phyloP scores from a whole-genome alignment of 1,140 invertebrate species.

The Amphibalanus amphitrite region DNA sequence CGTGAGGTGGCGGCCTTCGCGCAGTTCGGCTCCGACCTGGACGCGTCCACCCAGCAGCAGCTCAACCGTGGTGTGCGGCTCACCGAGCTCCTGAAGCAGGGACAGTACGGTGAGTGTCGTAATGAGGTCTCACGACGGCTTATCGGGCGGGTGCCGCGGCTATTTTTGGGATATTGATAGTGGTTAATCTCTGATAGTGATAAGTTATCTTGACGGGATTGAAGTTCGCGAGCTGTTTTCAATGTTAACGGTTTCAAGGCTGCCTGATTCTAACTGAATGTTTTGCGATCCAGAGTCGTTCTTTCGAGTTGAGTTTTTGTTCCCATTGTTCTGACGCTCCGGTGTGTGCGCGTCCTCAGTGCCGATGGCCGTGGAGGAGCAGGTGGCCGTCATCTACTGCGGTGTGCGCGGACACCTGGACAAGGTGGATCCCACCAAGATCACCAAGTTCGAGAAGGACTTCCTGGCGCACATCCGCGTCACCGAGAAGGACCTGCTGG shows the following conservation, averaged over 20 bases:
- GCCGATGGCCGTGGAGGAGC: slow-evolving; percentile 99
- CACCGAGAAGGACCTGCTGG: slow-evolving; percentile 66
- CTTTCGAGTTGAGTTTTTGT: too few relatives aligned
- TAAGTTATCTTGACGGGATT: too few relatives aligned
- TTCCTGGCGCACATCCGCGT: slow-evolving; percentile 80
- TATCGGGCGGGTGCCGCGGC: too few relatives aligned
- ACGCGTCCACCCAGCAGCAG: slow-evolving; percentile 96
- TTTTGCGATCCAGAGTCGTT: too few relatives aligned
- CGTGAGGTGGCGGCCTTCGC: slow-evolving; percentile 99
- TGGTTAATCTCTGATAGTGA: too few relatives aligned
- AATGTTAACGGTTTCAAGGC: too few relatives aligned
- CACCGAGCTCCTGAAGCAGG: slow-evolving; percentile 97
- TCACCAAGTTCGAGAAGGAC: slow-evolving; percentile 94
- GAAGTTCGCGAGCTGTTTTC: too few relatives aligned
- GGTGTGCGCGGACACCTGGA: slow-evolving; percentile 97
- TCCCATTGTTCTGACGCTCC: too few relatives aligned
- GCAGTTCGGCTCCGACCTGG: slow-evolving; percentile 99
- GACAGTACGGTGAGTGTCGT: slow-evolving; percentile 62
- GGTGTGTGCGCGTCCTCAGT: slow-evolving; percentile 33
- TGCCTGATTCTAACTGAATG: too few relatives aligned
- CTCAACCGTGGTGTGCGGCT: slow-evolving; percentile 95
- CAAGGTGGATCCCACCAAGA: slow-evolving; percentile 94
- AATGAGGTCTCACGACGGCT: too few relatives aligned
- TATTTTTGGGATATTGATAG: too few relatives aligned
- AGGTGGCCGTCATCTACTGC: slow-evolving; percentile 98